phyloP scores from a whole-genome alignment of 2,113 vertebrate genomes.

The Rhipidura dahli region DNA sequence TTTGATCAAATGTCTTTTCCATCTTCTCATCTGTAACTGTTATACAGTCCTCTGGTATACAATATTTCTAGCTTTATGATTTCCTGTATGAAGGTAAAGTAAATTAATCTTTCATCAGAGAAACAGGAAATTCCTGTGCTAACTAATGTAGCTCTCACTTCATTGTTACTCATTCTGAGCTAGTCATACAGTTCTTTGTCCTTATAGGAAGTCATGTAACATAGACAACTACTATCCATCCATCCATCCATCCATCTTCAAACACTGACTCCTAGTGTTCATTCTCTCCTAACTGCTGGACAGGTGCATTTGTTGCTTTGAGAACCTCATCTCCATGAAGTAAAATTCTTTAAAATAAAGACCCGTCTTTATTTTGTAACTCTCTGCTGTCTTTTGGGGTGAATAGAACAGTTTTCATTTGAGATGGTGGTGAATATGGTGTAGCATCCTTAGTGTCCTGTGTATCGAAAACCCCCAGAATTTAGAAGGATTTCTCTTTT shows the following conservation, averaged over 20 bases:
- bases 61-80: not conserved
- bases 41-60: not conserved
- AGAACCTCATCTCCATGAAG: not conserved
- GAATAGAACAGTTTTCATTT: not conserved
- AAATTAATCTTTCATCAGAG: not conserved
- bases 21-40: not conserved
- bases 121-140: not conserved
- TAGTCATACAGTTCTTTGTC: not conserved
- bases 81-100: not conserved
- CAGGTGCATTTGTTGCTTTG: not conserved
- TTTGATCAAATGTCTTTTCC: not conserved
- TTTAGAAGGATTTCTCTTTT: not conserved
- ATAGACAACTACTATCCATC: not conserved
- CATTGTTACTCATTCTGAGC: not conserved
- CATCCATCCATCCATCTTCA: not conserved
- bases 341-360: not conserved
- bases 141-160: not conserved
- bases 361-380: not conserved
- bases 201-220: not conserved
- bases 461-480: not conserved
- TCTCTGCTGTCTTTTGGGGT: not conserved
- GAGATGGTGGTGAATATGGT: not conserved
- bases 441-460: not conserved
- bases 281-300: not conserved
- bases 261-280: not conserved